Percentiles rank a stretch among this genome's conserved stretches.
These are phyloP conservation scores for Enteromius radiatus DNA, from an alignment of 2,797 vertebrate genomes.

Conservation along the genomic window DNA sequence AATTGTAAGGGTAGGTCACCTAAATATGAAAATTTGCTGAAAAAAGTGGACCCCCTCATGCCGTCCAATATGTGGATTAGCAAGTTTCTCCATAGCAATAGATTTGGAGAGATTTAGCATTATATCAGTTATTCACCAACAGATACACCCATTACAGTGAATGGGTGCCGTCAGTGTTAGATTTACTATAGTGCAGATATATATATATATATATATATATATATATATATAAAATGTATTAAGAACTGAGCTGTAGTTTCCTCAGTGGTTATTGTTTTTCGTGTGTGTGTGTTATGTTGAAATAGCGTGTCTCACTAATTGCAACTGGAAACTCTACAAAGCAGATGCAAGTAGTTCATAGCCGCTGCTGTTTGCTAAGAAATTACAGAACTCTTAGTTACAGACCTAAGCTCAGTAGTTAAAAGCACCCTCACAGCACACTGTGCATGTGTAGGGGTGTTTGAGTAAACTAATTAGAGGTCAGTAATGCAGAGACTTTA, in stretches of 20 bases:
- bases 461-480: conserved; percentile 52
- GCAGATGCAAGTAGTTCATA: conserved; percentile 22
- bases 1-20: too few species aligned
- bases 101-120: background rate
- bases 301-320: conserved; percentile 35
- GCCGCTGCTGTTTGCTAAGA: conserved; percentile 42
- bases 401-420: conserved; percentile 41
- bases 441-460: conserved; percentile 20
- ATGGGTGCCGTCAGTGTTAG: background rate
- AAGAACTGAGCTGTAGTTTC: background rate
- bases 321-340: conserved; percentile 39
- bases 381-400: conserved; percentile 42
- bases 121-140: background rate
- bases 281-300: conserved; percentile 31
- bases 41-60: too few species aligned
- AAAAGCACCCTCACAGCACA: conserved; percentile 34
- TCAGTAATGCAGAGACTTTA: conserved; percentile 40
- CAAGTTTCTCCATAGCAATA: background rate
- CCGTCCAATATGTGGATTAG: too few species aligned
- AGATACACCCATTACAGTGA: background rate
- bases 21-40: too few species aligned
- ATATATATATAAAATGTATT: background rate
- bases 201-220: background rate
- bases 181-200: background rate
- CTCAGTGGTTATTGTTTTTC: background rate